These are phyloP conservation scores for Dromaius novaehollandiae DNA, from an alignment of 2,113 vertebrate species.

Conservation along the genomic window DNA sequence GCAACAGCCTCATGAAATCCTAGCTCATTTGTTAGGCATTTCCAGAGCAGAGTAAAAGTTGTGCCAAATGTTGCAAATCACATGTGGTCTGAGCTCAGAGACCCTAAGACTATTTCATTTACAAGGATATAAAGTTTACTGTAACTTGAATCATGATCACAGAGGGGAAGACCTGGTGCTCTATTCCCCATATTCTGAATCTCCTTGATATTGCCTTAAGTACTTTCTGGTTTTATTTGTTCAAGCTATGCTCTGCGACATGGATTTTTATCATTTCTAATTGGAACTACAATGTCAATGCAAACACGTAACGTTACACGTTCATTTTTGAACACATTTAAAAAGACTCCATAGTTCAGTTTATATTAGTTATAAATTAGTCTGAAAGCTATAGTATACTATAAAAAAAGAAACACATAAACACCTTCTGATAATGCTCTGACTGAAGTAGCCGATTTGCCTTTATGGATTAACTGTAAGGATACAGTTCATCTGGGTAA, in stretches of 20 bases:
- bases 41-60: conserved; percentile 34
- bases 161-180: neutral
- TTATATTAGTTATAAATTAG: neutral
- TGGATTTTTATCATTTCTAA: neutral
- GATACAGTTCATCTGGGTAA: neutral
- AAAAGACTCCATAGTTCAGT: neutral
- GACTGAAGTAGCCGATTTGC: neutral
- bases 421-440: neutral
- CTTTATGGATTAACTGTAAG: neutral
- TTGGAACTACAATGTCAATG: neutral
- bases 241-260: neutral
- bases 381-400: neutral
- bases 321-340: neutral
- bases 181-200: neutral
- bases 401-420: neutral
- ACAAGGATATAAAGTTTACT: conserved; percentile 55
- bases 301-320: neutral
- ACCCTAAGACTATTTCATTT: conserved; percentile 56
- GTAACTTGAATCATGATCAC: conserved; percentile 24
- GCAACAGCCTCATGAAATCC: conserved; percentile 13
- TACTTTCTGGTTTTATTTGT: neutral
- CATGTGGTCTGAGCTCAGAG: conserved; percentile 32
- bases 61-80: conserved; percentile 61
- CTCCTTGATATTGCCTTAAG: neutral
- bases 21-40: conserved; percentile 59